Evolutionary conservation across 2,888 invertebrate species (phyloP).

Genomic region (Gandaritis pyraliata): DNA sequence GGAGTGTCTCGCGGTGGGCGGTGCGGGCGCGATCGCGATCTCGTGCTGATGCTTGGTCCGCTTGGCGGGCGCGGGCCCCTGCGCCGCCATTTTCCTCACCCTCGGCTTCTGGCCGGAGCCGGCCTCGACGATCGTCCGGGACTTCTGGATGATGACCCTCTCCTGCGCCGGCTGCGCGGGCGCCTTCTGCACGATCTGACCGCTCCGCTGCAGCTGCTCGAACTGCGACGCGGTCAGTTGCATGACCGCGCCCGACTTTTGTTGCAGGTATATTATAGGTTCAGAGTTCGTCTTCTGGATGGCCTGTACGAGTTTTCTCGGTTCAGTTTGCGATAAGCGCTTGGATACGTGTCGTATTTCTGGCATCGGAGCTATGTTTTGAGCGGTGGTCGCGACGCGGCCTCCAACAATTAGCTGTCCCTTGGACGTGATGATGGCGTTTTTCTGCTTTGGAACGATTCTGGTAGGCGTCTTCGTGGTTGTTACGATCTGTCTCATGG

Average conservation of each 20-base stretch:
- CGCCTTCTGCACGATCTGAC: constrained; percentile 74
- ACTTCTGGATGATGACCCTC: constrained; percentile 67
- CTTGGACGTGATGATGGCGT: constrained; percentile 84
- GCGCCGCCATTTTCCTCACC: constrained; percentile 58
- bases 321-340: constrained; percentile 66
- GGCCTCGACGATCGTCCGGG: constrained; percentile 55
- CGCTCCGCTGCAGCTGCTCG: constrained; percentile 77
- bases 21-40: constrained; percentile 53
- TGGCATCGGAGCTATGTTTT: constrained; percentile 77
- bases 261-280: constrained; percentile 74
- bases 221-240: constrained; percentile 80
- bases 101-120: constrained; percentile 60
- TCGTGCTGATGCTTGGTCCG: constrained; percentile 67
- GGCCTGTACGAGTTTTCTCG: constrained; percentile 68
- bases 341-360: constrained; percentile 70
- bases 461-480: constrained; percentile 60
- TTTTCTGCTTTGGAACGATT: constrained; percentile 74
- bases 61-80: constrained; percentile 62
- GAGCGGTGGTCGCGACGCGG: constrained; percentile 72
- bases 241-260: constrained; percentile 79
- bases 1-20: constrained; percentile 20
- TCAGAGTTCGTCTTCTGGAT: constrained; percentile 69
- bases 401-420: constrained; percentile 82
- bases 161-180: constrained; percentile 53
- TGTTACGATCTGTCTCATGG: constrained; percentile 49